A percentile compares a stretch with the other conserved stretches of the same genome.
Evolutionary conservation across 2,797 vertebrate species (phyloP).

Genomic region (Eospalax fontanierii): DNA sequence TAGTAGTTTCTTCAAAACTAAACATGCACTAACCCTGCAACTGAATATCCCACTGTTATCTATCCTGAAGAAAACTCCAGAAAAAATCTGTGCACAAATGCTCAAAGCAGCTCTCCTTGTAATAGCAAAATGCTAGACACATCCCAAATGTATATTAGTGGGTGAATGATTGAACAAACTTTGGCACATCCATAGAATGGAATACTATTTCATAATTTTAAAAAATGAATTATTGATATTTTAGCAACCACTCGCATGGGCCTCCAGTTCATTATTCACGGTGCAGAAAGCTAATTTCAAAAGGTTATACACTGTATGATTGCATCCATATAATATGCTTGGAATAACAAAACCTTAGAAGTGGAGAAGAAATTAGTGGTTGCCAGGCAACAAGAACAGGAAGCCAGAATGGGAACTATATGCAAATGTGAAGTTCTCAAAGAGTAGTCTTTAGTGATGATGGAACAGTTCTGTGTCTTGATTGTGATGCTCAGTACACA

Average conservation of each 20-base stretch:
- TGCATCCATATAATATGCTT: conserved; percentile 56
- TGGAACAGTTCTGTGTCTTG: neutral
- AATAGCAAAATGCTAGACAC: neutral
- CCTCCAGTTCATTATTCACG: conserved; percentile 35
- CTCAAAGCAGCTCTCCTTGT: neutral
- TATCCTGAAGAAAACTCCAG: neutral
- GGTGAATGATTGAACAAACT: neutral
- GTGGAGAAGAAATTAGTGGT: conserved; percentile 63
- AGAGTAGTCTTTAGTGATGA: neutral
- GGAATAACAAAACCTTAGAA: conserved; percentile 61
- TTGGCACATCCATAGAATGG: neutral
- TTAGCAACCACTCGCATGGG: conserved; percentile 10
- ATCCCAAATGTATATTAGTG: neutral
- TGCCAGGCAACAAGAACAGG: conserved; percentile 61
- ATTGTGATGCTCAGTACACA: neutral
- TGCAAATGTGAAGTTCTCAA: conserved; percentile 51
- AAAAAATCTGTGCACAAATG: neutral
- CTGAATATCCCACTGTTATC: neutral
- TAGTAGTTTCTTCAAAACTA: neutral
- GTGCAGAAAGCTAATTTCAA: conserved; percentile 41
- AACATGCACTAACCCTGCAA: neutral
- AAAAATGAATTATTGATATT: conserved; percentile 33
- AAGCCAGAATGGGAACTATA: neutral
- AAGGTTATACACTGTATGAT: conserved; percentile 53
- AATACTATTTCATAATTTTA: neutral